Base-by-base conservation (phyloP, 2,797 vertebrate species). In the Macroramphosus scolopax region DNA sequence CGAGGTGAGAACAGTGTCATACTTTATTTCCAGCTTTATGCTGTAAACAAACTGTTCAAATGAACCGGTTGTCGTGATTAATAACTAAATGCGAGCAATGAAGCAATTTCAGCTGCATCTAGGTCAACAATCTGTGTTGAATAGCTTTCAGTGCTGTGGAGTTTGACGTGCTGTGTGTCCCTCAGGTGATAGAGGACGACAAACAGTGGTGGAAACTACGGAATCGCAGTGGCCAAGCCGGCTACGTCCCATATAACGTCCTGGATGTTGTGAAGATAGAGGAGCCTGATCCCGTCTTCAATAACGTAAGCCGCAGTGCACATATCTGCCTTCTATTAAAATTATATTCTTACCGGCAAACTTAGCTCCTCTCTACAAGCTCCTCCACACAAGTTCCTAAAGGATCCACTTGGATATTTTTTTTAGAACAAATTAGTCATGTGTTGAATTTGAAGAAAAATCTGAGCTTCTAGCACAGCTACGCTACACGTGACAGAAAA, bases 191-290 rank as follows among this genome's bases (percentile, higher is more conserved):
- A 53, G 96, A 98, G 56, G 92, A 94, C 12, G 88, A 92, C 50
- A 94, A 93, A 64, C 94, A 96, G 78, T 99, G 95, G 96, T 98
- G 97, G 95, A 97, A 95, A 73, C 56, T 99, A 45, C 85, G 92
- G 43, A 98, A 92, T 69, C 87, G 92, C 68, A 96, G 94, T 0
- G 96, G 96, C 7, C 94, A 98, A 84, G 75, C 92, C 0, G 97
- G 97, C 41, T 97, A 92, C 0, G 95, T 98, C 32, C 95, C 95
- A 0, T 89, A 86, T 63, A 98, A 94, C 73, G 91, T 97, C 46
- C 88, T 99, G 77, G 91, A 91, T 1, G 85, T 94, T 34, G 81
- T 92, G 39, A 89, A 81, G 49, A 72, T 84, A 0, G 94, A 95
- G 9, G 94, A 95, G 5, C 72, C 70, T 6, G 72, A 81, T 0